Evolutionary conservation across 2,797 vertebrate genomes (phyloP).

Genomic region (Sarcophilus harrisii): DNA sequence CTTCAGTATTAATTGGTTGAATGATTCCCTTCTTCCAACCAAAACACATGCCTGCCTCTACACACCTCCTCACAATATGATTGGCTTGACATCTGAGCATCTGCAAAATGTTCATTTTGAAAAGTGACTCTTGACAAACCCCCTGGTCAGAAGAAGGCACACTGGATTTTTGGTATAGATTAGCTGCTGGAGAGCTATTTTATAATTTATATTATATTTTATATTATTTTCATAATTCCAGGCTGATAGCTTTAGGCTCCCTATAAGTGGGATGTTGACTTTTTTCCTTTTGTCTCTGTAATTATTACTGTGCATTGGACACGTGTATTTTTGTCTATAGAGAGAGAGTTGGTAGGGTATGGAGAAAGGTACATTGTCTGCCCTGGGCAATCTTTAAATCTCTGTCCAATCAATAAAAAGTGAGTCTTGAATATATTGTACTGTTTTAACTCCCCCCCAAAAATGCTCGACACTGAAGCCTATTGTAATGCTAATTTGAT

Average conservation of each 20-base stretch:
- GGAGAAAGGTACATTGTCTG: constrained; percentile 38
- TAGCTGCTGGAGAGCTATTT: constrained; percentile 69
- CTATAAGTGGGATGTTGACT: constrained; percentile 60
- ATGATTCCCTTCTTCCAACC: constrained; percentile 66
- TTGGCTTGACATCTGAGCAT: constrained; percentile 64
- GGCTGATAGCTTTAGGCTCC: constrained; percentile 67
- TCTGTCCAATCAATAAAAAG: constrained; percentile 52
- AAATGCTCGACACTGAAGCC: neutral
- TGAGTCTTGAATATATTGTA: constrained; percentile 51
- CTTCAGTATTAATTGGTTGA: constrained; percentile 73
- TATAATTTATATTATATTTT: too few species aligned
- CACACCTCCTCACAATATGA: constrained; percentile 58
- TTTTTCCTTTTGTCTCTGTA: constrained; percentile 73
- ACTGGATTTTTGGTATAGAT: constrained; percentile 70
- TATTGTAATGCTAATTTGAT: neutral
- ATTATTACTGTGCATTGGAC: constrained; percentile 68
- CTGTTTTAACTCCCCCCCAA: constrained; percentile 38
- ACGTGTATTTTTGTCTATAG: constrained; percentile 57
- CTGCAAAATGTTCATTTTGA: constrained; percentile 41
- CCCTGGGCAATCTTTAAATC: constrained; percentile 61
- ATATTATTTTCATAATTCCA: constrained; percentile 73
- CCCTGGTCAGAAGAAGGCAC: constrained; percentile 66
- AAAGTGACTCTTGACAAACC: constrained; percentile 65
- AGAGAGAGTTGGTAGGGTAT: constrained; percentile 44
- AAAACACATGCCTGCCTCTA: constrained; percentile 70